phyloP scores from a whole-genome alignment of 2,797 vertebrate species.

The Eutrigla gurnardus region DNA sequence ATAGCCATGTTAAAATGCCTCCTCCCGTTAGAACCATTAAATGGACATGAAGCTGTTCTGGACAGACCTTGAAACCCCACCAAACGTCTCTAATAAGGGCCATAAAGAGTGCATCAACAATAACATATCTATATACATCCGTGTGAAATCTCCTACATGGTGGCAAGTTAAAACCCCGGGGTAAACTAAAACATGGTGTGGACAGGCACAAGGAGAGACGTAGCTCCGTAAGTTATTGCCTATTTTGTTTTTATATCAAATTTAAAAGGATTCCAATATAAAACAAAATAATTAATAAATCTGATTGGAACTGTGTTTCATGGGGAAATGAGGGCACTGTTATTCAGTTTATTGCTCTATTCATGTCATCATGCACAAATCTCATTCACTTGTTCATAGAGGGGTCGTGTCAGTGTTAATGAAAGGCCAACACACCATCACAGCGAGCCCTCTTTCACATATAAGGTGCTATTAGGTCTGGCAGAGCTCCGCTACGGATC shows the following conservation, averaged over 20 bases:
- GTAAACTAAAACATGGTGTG: constrained; percentile 31
- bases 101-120: constrained; percentile 57
- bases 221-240: constrained; percentile 38
- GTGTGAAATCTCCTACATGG: constrained; percentile 52
- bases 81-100: constrained; percentile 19
- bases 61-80: constrained; percentile 7
- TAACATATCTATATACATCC: constrained; percentile 68
- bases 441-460: constrained; percentile 44
- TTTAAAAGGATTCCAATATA: constrained; percentile 21
- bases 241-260: not conserved
- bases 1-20: constrained; percentile 58
- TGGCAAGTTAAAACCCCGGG: constrained; percentile 34
- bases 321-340: not conserved
- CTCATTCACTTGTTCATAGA: constrained; percentile 18
- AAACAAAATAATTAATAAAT: constrained; percentile 7
- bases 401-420: not conserved
- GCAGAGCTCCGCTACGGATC: constrained; percentile 25
- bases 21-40: constrained; percentile 52
- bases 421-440: constrained; percentile 30
- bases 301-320: not conserved
- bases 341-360: constrained; percentile 47
- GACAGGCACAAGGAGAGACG: constrained; percentile 64
- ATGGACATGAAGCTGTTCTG: constrained; percentile 41
- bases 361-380: constrained; percentile 23
- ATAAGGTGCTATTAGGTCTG: constrained; percentile 58